These are phyloP conservation scores for Tenthredo notha DNA, from an alignment of 2,888 invertebrate genomes.

Conservation along the genomic window DNA sequence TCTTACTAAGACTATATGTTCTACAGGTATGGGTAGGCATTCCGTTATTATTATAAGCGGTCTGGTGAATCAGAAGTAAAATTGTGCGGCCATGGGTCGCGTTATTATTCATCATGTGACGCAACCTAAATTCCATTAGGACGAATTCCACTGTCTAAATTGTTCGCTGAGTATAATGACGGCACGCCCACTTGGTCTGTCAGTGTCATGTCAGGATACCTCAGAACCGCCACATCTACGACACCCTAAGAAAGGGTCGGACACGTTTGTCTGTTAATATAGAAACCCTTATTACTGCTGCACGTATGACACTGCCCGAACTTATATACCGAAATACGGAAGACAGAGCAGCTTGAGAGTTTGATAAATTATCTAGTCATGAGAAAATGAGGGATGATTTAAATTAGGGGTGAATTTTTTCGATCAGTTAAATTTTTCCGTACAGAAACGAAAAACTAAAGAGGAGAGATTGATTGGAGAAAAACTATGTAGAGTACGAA, in stretches of 20 bases:
- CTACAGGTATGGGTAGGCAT: not conserved
- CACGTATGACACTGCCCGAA: not conserved
- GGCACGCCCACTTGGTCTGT: constrained; percentile 49
- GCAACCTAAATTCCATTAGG: constrained; percentile 46
- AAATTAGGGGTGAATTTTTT: not conserved
- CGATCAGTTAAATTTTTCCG: not conserved
- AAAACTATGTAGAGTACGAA: not conserved
- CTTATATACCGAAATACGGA: not conserved
- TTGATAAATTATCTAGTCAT: not conserved
- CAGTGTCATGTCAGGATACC: constrained; percentile 45
- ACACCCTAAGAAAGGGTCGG: constrained; percentile 18
- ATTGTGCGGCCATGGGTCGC: constrained; percentile 15
- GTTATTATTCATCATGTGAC: constrained; percentile 49
- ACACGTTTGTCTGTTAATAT: constrained; percentile 3
- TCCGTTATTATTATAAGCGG: constrained; percentile 1
- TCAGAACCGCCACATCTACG: not conserved
- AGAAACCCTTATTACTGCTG: constrained; percentile 6
- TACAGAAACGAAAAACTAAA: not conserved
- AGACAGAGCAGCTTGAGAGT: not conserved
- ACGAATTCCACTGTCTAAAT: constrained; percentile 44
- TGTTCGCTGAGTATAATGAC: constrained; percentile 50
- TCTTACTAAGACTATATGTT: too few relatives aligned
- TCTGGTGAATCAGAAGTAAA: constrained; percentile 46
- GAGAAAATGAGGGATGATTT: not conserved
- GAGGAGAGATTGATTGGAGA: not conserved